Base-by-base conservation (phyloP, 2,113 vertebrate genomes). In the Corythornis madagascariensis region DNA sequence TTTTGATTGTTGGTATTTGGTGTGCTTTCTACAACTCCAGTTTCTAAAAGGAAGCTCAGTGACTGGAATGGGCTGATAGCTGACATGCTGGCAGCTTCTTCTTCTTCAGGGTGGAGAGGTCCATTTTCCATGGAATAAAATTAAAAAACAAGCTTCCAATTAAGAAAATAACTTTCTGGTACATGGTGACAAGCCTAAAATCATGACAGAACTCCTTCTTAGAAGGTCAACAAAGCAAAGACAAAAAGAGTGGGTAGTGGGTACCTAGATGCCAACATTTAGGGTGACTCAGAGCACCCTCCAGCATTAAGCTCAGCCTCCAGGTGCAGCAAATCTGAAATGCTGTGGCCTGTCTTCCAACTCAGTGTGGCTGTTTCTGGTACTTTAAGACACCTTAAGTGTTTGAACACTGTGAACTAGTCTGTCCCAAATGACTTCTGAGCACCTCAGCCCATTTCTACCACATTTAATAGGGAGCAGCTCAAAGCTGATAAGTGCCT, bases 101-200 rank as follows among this genome's bases (percentile, higher is more conserved):
- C 77, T 35, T 74, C 38, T 38, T 38, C 38, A 38, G 10, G 24
- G 47, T 33, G 53, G 25, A 31, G 7, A 45, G 11, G 3, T 22
- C 38, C 66, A 16, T 53, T 91, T 79, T 76, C 77, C 31, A 16
- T 22, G 15, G 7, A 61, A 45, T 21, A 50, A 64, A 73, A 53
- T 60, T 17, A 78, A 47, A 86, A 91, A 65, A 25, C 60, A 60
- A 56, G n/a, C n/a, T 76, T 73, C 83, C 71, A 76, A 0, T 69
- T 92, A 76, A 72, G 81, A 89, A 86, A 87, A 61, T 53, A 87
- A 55, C 47, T 71, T 43, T n/a, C 72, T 63, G 18, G 20, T 26
- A 7, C 29, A 35, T 21, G 22, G 52, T 70, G 60, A 88, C 28
- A 79, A 76, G 42, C 53, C 73, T 83, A 25, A 86, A 87, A 63